These are phyloP conservation scores for Palythoa caribaeorum DNA, from an alignment of 92 coral and sea anemone species.

Conservation along the genomic window DNA sequence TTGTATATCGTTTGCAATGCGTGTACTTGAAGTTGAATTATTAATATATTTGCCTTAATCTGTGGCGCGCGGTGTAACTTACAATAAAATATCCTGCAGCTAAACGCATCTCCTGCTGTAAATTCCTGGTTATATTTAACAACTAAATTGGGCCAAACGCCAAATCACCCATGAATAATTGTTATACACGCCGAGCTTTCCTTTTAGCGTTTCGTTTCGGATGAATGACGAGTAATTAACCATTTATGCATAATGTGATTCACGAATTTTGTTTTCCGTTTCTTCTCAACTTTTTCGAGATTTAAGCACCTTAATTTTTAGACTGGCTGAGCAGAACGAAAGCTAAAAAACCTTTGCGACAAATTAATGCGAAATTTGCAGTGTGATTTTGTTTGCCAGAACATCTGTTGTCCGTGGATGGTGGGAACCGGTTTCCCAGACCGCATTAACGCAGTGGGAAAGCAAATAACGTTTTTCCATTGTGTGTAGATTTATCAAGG, in stretches of 20 bases:
- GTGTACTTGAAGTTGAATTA: not conserved
- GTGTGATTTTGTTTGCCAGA: not conserved
- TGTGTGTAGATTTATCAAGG: not conserved
- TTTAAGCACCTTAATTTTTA: no score
- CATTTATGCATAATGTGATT: not conserved
- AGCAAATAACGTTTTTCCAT: not conserved
- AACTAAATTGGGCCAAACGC: not conserved
- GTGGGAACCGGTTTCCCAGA: not conserved
- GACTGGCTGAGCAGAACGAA: no score
- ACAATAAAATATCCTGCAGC: not conserved
- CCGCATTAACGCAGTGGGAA: not conserved
- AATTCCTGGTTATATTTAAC: not conserved
- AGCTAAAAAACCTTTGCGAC: no score
- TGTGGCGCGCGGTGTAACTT: not conserved
- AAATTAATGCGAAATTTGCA: not conserved
- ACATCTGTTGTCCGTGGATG: constrained; percentile 17
- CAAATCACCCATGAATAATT: not conserved
- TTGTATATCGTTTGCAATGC: not conserved
- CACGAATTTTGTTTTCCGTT: not conserved
- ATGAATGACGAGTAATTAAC: not conserved
- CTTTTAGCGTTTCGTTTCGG: not conserved
- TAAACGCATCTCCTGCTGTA: not conserved
- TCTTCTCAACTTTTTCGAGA: not conserved
- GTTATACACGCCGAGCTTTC: not conserved
- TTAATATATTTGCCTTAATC: not conserved